Conservation (phyloP, 2,888 invertebrate genomes). For the Mythimna lalbum region DNA sequence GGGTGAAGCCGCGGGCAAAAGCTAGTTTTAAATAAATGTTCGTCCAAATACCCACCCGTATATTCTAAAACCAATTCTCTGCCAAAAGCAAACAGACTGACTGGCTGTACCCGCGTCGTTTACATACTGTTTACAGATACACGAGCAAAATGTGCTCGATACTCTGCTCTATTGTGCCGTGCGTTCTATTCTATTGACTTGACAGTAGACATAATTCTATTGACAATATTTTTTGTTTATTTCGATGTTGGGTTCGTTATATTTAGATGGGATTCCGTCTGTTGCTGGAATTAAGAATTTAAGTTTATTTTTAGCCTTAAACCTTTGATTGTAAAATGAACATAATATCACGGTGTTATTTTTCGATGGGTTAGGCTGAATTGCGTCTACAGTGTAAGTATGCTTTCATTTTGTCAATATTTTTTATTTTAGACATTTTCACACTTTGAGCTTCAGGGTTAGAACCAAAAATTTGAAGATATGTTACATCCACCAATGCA, state of each 20-base stretch:
- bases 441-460: no score
- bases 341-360: no score
- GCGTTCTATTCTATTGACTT: conserved; percentile 57
- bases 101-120: conserved; percentile 82
- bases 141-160: conserved; percentile 78
- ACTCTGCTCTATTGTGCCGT: conserved; percentile 59
- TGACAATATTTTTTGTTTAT: conserved; percentile 21
- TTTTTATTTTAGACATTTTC: no score
- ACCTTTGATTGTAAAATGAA: no score
- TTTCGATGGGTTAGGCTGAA: no score
- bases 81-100: conserved; percentile 83
- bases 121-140: conserved; percentile 88
- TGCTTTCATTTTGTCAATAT: no score
- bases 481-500: no score
- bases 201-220: conserved; percentile 30
- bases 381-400: no score
- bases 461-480: no score
- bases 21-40: conserved; percentile 27
- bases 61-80: conserved; percentile 70
- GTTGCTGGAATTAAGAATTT: not conserved
- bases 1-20: no score
- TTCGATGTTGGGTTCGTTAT: not conserved
- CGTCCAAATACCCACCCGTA: conserved; percentile 53
- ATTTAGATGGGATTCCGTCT: not conserved
- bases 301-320: not conserved